These are phyloP conservation scores for Syrrhaptes paradoxus DNA, from an alignment of 2,113 vertebrate species.

Conservation along the genomic window DNA sequence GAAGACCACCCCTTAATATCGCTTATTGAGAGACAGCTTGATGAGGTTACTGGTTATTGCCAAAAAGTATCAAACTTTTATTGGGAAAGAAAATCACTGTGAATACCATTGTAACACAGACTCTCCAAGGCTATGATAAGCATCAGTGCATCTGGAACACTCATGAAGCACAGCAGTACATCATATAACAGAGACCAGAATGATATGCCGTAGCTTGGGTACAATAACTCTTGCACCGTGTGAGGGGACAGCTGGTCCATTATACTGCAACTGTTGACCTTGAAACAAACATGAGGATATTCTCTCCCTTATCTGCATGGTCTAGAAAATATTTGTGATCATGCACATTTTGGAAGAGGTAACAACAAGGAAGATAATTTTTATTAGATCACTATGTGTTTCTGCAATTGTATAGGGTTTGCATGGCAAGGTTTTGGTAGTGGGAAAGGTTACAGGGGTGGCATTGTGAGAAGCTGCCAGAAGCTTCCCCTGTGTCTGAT, in stretches of 20 bases:
- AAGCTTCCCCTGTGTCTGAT: too few relatives aligned
- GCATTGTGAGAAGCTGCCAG: too few relatives aligned
- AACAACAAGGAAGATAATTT: neutral
- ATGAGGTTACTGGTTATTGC: neutral
- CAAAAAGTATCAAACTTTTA: neutral
- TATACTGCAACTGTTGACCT: neutral
- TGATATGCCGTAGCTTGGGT: neutral
- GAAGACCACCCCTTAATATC: neutral
- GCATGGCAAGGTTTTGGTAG: neutral
- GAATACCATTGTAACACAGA: neutral
- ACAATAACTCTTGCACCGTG: neutral
- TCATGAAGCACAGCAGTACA: neutral
- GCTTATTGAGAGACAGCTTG: neutral
- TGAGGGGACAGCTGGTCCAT: neutral
- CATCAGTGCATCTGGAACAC: neutral
- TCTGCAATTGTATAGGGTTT: neutral
- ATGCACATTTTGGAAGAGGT: neutral
- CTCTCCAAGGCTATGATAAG: neutral
- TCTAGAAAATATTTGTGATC: neutral
- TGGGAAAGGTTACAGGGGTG: too few relatives aligned
- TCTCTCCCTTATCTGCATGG: fast-evolving
- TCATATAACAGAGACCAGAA: neutral
- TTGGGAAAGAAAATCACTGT: neutral
- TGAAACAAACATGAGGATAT: neutral
- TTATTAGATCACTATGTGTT: neutral